Base-by-base conservation (phyloP, 2,797 vertebrate genomes). In the Gouania willdenowi region DNA sequence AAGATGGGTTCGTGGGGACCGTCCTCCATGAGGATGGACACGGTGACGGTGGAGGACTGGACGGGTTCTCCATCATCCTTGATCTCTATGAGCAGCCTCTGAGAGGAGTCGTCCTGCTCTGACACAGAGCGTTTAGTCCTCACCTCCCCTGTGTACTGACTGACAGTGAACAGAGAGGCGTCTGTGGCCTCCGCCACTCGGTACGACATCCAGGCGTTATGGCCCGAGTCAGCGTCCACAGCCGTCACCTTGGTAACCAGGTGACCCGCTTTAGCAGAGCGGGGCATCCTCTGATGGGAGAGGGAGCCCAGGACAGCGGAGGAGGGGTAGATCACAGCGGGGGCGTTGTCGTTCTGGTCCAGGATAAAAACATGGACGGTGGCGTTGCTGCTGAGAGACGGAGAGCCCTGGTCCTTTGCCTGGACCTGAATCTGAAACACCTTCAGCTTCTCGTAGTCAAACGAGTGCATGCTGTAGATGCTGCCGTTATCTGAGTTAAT, bases 191-290 rank as follows among this genome's bases (percentile, higher is more conserved):
- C 86, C 27, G 79, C 58, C 46, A 91, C 47, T 35, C 78, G 83
- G 72, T 92, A 92, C 5, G 88, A 88, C 48, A 92, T 76, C 89
- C 89, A 92, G 27, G 91, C 91, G 28, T 92, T 92, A 50, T 91
- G 90, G 38, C 90, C 91, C 43, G 90, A 91, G 63, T 92, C 91
- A 3, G 89, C 87, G 69, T 92, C 91, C 71, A 92, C 88, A 3
- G 81, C 85, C 47, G 88, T 82, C 38, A 89, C 75, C 49, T 90
- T 91, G 3, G 82, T 89, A 7, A 88, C 70, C 19, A 91, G 65
- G 72, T 74, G 80, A 53, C 75, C 82, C 1, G 78, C 49, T 72
- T 87, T 76, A 1, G 84, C 44, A 6, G 66, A 65, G 32, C 52
- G 56, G 48, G 80, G 60, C 37, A 74, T 72, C 43, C 69, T 85